phyloP scores from a whole-genome alignment of 2,113 vertebrate species.

The Dipodomys spectabilis region DNA sequence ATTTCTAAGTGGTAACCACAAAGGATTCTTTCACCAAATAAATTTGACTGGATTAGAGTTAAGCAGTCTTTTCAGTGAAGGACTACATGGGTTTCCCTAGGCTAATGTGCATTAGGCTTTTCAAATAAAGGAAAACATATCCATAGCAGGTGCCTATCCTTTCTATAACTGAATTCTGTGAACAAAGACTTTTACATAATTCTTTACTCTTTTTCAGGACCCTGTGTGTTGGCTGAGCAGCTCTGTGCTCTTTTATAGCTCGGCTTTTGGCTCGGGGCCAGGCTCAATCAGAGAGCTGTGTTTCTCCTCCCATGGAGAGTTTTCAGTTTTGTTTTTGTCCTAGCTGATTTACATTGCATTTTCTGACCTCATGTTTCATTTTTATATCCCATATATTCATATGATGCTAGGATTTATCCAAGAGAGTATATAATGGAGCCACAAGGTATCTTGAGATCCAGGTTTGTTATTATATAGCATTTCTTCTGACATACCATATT shows the following conservation, averaged over 20 bases:
- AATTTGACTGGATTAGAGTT: neutral
- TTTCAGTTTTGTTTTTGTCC: neutral
- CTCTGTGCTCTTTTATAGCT: neutral
- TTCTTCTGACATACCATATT: neutral
- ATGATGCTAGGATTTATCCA: neutral
- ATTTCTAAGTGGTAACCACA: neutral
- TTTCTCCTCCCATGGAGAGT: neutral
- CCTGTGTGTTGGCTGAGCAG: neutral
- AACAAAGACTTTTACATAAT: neutral
- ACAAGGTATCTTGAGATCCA: neutral
- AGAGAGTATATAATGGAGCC: neutral
- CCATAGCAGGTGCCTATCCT: neutral
- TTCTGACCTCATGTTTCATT: neutral
- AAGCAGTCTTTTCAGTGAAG: neutral
- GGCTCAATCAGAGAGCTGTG: accelerated
- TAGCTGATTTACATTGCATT: neutral
- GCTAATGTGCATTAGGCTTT: neutral
- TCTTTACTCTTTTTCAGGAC: neutral
- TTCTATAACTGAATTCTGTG: neutral
- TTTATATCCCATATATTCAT: neutral
- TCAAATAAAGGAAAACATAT: neutral
- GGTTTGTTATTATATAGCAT: neutral
- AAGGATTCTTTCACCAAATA: neutral
- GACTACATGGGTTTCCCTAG: neutral
- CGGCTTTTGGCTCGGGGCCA: too few species aligned